A percentile compares a stretch with the other conserved stretches of the same genome.
Evolutionary conservation across 2,113 vertebrate species (phyloP).

Genomic region (Phoxinus phoxinus): DNA sequence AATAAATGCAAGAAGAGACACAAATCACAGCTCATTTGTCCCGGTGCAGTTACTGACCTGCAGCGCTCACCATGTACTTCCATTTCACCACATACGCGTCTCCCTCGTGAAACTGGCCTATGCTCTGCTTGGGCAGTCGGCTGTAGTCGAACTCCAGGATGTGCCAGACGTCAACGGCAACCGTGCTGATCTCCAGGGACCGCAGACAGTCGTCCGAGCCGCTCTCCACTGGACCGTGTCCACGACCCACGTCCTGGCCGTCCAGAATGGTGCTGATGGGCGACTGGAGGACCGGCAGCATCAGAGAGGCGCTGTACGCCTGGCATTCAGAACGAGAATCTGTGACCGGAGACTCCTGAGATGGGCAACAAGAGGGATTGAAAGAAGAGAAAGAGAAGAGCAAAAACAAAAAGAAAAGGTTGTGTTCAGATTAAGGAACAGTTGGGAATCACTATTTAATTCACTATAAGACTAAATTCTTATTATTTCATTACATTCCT

Average conservation of each 20-base stretch:
- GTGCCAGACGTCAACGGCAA: slow-evolving; percentile 94
- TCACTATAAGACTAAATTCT: too few relatives aligned
- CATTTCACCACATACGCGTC: slow-evolving; percentile 98
- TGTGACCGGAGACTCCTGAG: slow-evolving; percentile 79
- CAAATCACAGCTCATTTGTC: neutral
- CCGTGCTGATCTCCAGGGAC: slow-evolving; percentile 85
- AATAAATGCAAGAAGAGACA: neutral
- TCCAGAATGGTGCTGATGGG: slow-evolving; percentile 83
- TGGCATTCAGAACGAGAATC: slow-evolving; percentile 80
- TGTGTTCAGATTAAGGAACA: too few relatives aligned
- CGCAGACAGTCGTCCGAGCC: slow-evolving; percentile 79
- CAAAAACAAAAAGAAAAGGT: neutral
- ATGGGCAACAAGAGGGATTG: neutral
- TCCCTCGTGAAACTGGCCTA: slow-evolving; percentile 97
- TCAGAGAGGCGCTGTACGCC: slow-evolving; percentile 83
- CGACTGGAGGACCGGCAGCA: slow-evolving; percentile 85
- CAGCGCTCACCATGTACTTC: slow-evolving; percentile 93
- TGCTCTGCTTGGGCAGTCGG: slow-evolving; percentile 92
- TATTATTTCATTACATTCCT: neutral
- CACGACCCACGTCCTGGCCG: slow-evolving; percentile 87
- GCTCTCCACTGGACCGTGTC: slow-evolving; percentile 86
- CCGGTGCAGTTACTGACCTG: slow-evolving; percentile 80
- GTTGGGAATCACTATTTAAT: too few relatives aligned
- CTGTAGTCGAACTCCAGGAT: slow-evolving; percentile 98
- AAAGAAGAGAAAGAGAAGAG: neutral